phyloP scores from a whole-genome alignment of 1,140 invertebrate genomes.

The Paraescarpia echinospica region DNA sequence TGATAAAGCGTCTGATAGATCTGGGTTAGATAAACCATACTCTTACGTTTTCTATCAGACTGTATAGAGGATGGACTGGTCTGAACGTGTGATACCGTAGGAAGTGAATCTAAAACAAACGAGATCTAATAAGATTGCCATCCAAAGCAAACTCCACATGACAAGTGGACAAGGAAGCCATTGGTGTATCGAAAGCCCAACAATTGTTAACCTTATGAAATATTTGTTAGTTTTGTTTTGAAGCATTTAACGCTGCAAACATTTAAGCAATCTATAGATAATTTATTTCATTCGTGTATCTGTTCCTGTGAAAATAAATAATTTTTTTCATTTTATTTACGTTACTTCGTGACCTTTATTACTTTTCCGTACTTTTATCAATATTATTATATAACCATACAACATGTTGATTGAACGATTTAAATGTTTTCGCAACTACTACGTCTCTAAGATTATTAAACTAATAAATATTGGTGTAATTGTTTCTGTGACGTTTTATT shows the following conservation, averaged over 20 bases:
- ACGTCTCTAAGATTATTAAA: too few relatives aligned
- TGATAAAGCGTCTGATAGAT: constrained; percentile 65
- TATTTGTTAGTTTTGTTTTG: not conserved
- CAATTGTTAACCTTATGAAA: not conserved
- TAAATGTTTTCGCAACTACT: too few relatives aligned
- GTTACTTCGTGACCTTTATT: too few relatives aligned
- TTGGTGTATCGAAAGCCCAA: not conserved
- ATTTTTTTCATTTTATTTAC: too few relatives aligned
- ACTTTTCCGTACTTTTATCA: too few relatives aligned
- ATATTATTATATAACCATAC: too few relatives aligned
- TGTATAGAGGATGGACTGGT: not conserved
- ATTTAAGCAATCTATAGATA: not conserved
- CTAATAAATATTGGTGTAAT: too few relatives aligned
- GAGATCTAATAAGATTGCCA: not conserved
- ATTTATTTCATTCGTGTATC: not conserved
- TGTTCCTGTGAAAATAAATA: too few relatives aligned
- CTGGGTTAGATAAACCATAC: constrained; percentile 66
- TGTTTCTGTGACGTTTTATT: too few relatives aligned
- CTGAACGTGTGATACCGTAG: not conserved
- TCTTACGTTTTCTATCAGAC: not conserved
- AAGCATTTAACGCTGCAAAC: not conserved
- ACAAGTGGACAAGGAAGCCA: not conserved
- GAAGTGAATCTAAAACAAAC: not conserved
- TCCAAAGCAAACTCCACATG: not conserved
- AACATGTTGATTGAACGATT: too few relatives aligned